Evolutionary conservation across 2,797 vertebrate species (phyloP).

Genomic region (Zalophus californianus): DNA sequence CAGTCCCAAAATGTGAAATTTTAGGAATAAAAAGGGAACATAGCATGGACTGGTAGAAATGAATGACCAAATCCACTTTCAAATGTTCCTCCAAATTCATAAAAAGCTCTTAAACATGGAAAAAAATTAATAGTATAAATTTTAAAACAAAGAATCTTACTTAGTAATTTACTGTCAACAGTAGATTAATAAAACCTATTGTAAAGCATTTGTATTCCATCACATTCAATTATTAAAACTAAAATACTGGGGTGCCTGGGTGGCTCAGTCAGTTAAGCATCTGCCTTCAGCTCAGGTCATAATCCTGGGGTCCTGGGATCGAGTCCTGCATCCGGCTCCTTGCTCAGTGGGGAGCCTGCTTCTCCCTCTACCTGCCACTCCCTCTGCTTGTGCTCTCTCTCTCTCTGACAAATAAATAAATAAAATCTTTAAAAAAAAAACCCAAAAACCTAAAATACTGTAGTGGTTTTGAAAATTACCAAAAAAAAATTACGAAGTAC

Average conservation of each 20-base stretch:
- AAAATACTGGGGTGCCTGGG: background rate
- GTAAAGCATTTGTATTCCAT: background rate
- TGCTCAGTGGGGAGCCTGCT: no score
- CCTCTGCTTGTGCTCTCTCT: no score
- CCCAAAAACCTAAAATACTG: background rate
- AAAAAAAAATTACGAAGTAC: background rate
- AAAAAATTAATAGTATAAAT: background rate
- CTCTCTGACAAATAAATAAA: no score
- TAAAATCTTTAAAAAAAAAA: background rate
- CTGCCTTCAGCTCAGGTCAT: no score
- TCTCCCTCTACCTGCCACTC: no score
- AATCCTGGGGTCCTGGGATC: no score
- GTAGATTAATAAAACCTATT: slow-evolving; percentile 15
- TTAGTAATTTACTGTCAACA: slow-evolving; percentile 10
- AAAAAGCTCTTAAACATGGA: slow-evolving; percentile 32
- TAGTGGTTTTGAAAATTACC: background rate
- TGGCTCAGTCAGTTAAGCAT: no score
- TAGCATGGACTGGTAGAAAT: background rate
- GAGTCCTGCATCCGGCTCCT: no score
- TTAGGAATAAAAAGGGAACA: background rate
- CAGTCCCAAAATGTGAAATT: slow-evolving; percentile 5
- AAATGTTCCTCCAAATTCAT: background rate
- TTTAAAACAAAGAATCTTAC: background rate
- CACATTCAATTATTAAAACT: slow-evolving; percentile 41
- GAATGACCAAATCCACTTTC: slow-evolving; percentile 8